A percentile compares a stretch with the other conserved stretches of the same genome.
Evolutionary conservation across 2,797 vertebrate genomes (phyloP).

Genomic region (Mustela erminea): DNA sequence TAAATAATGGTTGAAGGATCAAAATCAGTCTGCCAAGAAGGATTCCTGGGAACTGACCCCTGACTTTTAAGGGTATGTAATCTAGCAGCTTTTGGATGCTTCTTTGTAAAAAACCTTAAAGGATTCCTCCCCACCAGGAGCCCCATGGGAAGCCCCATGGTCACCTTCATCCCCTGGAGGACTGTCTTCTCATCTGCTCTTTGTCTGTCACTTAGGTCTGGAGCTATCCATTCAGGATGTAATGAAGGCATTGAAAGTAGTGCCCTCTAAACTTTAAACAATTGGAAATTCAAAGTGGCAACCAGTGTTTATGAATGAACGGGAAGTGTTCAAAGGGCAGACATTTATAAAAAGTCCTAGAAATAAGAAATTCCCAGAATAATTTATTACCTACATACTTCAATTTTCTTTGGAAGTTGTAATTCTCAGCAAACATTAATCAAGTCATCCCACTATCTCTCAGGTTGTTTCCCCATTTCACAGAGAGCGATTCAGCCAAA

Average conservation of each 20-base stretch:
- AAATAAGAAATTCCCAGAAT: constrained; percentile 50
- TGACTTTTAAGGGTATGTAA: background rate
- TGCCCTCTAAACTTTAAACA: background rate
- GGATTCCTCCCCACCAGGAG: background rate
- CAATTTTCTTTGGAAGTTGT: constrained; percentile 45
- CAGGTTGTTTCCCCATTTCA: background rate
- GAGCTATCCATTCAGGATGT: background rate
- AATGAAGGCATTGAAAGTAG: background rate
- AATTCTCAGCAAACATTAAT: constrained; percentile 68
- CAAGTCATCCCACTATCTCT: background rate
- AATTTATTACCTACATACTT: constrained; percentile 43
- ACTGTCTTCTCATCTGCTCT: background rate
- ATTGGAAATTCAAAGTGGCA: background rate
- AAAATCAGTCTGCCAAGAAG: background rate
- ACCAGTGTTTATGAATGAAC: constrained; percentile 17
- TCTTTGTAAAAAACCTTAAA: background rate
- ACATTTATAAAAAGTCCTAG: constrained; percentile 53
- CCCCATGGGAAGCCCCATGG: background rate
- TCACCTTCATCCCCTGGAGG: background rate
- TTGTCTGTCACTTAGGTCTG: background rate
- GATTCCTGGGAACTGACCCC: background rate
- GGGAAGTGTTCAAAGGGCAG: constrained; percentile 39
- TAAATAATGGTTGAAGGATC: background rate
- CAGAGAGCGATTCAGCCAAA: background rate
- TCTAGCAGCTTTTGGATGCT: background rate